A percentile compares a stretch with the other conserved stretches of the same genome.
phyloP scores from a whole-genome alignment of 2,113 vertebrate species.

The Muntiacus muntjak region DNA sequence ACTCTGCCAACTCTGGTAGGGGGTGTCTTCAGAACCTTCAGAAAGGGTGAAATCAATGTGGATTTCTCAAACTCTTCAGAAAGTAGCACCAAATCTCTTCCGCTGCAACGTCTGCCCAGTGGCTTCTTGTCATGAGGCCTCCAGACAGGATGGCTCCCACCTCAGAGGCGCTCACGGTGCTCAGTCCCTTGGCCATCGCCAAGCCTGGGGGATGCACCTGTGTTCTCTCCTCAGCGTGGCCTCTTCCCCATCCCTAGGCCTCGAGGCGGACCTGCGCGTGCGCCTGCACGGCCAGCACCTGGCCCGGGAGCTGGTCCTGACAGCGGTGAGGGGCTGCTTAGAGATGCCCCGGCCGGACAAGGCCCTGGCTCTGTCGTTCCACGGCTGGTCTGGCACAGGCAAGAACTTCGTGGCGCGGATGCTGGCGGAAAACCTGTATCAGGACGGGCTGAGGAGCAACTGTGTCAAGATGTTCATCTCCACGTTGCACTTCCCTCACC shows the following conservation, averaged over 20 bases:
- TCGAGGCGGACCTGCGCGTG: slow-evolving; percentile 83
- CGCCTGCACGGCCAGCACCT: slow-evolving; percentile 95
- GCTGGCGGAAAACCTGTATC: slow-evolving; percentile 90
- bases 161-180: too few relatives aligned
- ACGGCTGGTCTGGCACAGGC: slow-evolving; percentile 96
- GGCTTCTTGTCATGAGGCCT: not conserved
- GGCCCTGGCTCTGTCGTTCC: slow-evolving; percentile 92
- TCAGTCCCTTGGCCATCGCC: not conserved
- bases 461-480: slow-evolving; percentile 92
- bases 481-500: slow-evolving; percentile 92
- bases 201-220: rapidly evolving
- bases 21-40: not conserved
- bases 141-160: not conserved
- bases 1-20: not conserved
- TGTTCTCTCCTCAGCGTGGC: not conserved
- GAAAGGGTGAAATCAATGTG: not conserved
- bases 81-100: not conserved
- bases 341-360: slow-evolving; percentile 82
- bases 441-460: slow-evolving; percentile 88
- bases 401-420: slow-evolving; percentile 95
- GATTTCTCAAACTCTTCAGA: not conserved
- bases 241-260: slow-evolving; percentile 77
- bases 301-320: slow-evolving; percentile 84
- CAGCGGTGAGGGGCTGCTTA: slow-evolving; percentile 84
- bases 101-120: not conserved